These are phyloP conservation scores for Sphinx pinastri DNA, from an alignment of 2,888 invertebrate species.

Conservation along the genomic window DNA sequence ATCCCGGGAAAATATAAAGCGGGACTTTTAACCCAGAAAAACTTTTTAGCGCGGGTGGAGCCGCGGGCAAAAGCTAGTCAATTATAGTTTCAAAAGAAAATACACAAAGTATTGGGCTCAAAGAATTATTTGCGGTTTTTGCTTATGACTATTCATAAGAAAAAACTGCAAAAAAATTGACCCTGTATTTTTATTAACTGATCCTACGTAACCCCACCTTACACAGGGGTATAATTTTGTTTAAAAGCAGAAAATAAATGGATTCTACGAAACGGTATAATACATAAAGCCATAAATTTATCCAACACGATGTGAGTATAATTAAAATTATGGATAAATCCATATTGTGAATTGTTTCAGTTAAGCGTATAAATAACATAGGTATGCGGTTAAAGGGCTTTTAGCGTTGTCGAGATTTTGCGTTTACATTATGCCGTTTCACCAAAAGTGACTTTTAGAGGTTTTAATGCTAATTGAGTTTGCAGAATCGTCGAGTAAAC, in stretches of 20 bases:
- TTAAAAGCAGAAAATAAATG: neutral
- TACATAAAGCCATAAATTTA: neutral
- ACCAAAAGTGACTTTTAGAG: constrained; percentile 58
- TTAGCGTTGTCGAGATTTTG: constrained; percentile 37
- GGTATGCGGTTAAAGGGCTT: constrained; percentile 23
- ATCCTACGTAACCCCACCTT: no score
- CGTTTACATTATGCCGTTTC: constrained; percentile 46
- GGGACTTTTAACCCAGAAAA: no score
- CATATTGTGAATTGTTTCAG: constrained; percentile 13
- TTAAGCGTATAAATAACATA: constrained; percentile 23
- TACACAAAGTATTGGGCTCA: no score
- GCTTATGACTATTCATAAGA: no score
- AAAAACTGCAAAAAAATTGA: no score
- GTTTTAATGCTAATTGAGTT: constrained; percentile 71
- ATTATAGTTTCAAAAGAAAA: no score
- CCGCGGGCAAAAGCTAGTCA: no score
- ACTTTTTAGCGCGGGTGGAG: no score
- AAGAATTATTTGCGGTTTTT: no score
- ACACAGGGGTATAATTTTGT: no score
- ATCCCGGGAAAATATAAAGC: no score
- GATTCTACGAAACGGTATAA: neutral
- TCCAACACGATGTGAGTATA: neutral
- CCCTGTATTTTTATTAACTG: neutral
- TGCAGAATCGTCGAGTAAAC: constrained; percentile 66
- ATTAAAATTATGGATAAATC: constrained; percentile 3